Percentiles rank a stretch among this genome's conserved stretches.
Evolutionary conservation across 2,888 invertebrate genomes (phyloP).

Genomic region (Thymelicus acteon): DNA sequence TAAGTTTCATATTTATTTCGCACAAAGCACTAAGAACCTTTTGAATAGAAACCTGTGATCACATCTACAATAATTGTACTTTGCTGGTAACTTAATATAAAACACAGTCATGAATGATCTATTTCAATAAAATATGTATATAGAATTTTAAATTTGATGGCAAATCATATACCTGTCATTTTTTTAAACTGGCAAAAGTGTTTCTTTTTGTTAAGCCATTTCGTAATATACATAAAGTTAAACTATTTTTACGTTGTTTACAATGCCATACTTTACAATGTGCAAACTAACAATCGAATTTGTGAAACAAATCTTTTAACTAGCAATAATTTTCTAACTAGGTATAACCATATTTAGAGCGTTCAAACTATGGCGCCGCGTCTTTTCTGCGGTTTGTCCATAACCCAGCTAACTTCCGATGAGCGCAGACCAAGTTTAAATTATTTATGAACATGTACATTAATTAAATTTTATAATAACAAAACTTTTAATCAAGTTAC

Average conservation of each 20-base stretch:
- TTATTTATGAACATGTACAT: slow-evolving; percentile 7
- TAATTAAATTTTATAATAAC: slow-evolving; percentile 21
- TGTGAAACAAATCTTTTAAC: background rate
- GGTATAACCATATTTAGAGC: too few species aligned
- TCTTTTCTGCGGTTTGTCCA: background rate
- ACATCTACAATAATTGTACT: slow-evolving; percentile 13
- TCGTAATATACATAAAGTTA: too few species aligned
- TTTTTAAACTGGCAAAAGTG: too few species aligned
- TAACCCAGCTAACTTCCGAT: background rate
- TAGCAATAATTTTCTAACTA: background rate
- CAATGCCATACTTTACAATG: too few species aligned
- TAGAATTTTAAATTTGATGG: too few species aligned
- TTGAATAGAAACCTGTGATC: background rate
- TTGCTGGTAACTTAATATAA: background rate
- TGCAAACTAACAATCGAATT: background rate
- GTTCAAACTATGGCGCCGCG: background rate
- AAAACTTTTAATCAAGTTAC: slow-evolving; percentile 38
- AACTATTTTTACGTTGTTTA: too few species aligned
- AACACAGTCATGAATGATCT: background rate
- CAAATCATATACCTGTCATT: too few species aligned
- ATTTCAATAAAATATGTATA: too few species aligned
- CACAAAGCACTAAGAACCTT: background rate
- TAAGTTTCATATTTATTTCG: background rate
- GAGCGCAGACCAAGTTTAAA: slow-evolving; percentile 5
- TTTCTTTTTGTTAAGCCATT: too few species aligned